Base-by-base conservation (phyloP, 2,888 invertebrate genomes). In the Parnassius glacialis region DNA sequence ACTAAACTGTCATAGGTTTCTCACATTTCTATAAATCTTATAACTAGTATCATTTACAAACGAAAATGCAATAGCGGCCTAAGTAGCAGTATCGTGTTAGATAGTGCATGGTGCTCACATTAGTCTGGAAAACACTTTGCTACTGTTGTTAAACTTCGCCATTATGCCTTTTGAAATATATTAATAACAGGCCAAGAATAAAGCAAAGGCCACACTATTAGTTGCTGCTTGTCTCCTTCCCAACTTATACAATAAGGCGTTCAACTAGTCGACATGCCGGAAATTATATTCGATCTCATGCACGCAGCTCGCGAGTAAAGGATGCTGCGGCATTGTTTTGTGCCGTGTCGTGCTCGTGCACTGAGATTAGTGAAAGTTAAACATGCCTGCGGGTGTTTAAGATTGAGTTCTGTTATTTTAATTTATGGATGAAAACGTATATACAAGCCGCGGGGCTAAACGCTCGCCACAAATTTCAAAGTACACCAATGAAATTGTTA, bases 231-330 rank as follows among this genome's bases (percentile, higher is more conserved):
- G 62, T 58, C 62, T 44, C 58, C 57, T 52, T 34, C 47, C 50
- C 12, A 54, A 43, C 48, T 42, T 13, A 55, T 13, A 60, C 52
- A 59, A 55, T 54, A 44, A 55, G 50, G 51, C 55, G 55, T 55
- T 55, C 60, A 60, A 55, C 55, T 60, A 55, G 55, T 60, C 43
- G 55, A 44, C 44, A 1, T 60, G 60, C 60, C 60, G 60, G 60
- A 60, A 60, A 12, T 45, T n/a, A 45, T n/a, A 45, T 45, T 43
- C 42, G 10, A 20, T 50, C n/a, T n/a, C 2, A 13, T 20, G 11
- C 51, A 41, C 52, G 47, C 58, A 44, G 52, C 54, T 9, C 13
- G 50, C 20, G 12, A 20, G 11, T n/a, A 25, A 45, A 25, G 48
- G 48, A 42, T 58, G 57, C 25, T 51, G 25, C 51, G 20, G 25